phyloP scores from a whole-genome alignment of 2,113 vertebrate species.

The Piaya cayana region DNA sequence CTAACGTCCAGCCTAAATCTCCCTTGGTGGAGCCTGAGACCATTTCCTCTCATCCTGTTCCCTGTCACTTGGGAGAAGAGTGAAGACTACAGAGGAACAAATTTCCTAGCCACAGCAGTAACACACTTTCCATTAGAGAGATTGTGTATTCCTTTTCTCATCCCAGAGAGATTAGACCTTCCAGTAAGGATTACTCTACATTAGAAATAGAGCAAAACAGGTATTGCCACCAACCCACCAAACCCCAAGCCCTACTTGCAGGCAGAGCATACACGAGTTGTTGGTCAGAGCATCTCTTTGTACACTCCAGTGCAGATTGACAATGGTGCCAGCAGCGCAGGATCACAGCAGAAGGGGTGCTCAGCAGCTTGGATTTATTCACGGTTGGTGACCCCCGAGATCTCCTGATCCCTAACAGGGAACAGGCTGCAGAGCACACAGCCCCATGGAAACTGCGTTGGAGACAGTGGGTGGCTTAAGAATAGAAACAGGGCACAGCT shows the following conservation, averaged over 20 bases:
- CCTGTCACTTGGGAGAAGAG: no score
- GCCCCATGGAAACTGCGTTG: not conserved
- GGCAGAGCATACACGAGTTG: not conserved
- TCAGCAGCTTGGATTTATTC: not conserved
- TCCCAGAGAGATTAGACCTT: not conserved
- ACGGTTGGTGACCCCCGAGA: not conserved
- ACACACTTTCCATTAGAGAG: not conserved
- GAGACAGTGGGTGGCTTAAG: not conserved
- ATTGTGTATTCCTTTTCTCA: not conserved
- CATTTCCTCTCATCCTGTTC: no score
- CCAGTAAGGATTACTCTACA: not conserved
- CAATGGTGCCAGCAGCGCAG: not conserved
- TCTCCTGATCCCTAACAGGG: not conserved
- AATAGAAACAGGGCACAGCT: not conserved
- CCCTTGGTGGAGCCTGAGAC: no score
- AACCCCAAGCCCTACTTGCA: not conserved
- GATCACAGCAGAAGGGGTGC: not conserved
- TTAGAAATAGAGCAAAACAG: not conserved
- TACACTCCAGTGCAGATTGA: accelerated
- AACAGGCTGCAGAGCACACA: not conserved
- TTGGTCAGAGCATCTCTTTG: not conserved
- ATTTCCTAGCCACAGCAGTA: not conserved
- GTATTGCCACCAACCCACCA: not conserved
- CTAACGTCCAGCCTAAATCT: no score
- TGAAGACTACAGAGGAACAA: not conserved